phyloP scores from a whole-genome alignment of 2,797 vertebrate genomes.

The Gila robusta region DNA sequence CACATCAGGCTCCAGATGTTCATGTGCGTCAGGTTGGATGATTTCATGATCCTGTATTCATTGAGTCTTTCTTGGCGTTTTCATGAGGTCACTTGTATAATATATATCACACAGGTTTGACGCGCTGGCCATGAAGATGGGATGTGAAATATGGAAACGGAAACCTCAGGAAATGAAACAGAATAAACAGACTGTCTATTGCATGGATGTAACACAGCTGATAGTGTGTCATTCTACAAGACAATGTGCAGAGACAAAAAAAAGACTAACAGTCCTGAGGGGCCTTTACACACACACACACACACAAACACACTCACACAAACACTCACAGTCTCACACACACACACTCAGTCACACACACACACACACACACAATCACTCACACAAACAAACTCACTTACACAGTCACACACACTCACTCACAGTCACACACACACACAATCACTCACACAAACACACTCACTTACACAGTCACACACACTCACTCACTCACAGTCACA shows the following conservation, averaged over 20 bases:
- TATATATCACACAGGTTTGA: slow-evolving; percentile 3
- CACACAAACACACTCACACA: neutral
- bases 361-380: no score
- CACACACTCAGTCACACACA: no score
- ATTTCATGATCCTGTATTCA: neutral
- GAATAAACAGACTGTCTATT: neutral
- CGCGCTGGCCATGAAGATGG: neutral
- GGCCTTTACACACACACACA: slow-evolving; percentile 6
- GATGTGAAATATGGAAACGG: neutral
- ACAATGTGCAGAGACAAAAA: neutral
- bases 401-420: no score
- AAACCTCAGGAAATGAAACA: neutral
- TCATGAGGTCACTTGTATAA: slow-evolving; percentile 2
- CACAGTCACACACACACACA: no score
- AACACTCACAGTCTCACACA: neutral
- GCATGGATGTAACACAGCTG: neutral
- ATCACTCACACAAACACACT: no score
- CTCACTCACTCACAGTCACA: no score
- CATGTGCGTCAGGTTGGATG: neutral
- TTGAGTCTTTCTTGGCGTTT: slow-evolving; percentile 1
- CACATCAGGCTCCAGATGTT: slow-evolving; percentile 11
- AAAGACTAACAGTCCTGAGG: neutral
- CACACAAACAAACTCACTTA: no score
- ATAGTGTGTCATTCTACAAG: neutral
- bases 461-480: no score